Conservation (phyloP, 2,888 invertebrate species). For the Coelinius sp. region DNA sequence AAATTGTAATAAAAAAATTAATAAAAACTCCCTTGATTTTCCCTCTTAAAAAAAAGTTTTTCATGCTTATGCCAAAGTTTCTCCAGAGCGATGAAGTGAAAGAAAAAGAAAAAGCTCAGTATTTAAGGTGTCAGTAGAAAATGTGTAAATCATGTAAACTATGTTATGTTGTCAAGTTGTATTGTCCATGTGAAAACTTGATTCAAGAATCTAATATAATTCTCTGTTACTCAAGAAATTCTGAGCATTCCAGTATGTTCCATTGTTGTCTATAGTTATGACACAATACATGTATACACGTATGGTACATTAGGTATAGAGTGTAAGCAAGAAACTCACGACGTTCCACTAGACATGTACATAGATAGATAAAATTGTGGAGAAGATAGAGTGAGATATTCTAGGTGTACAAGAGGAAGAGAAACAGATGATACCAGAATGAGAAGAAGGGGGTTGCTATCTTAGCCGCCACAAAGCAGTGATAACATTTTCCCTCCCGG, state of each 20-base stretch:
- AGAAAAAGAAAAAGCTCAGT: no score
- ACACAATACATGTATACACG: constrained; percentile 10
- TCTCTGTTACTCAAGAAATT: constrained; percentile 66
- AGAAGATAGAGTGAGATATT: constrained; percentile 41
- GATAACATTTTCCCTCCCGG: constrained; percentile 71
- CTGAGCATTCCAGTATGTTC: constrained; percentile 58
- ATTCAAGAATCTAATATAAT: constrained; percentile 70
- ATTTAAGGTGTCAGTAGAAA: neutral
- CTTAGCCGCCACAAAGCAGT: constrained; percentile 71
- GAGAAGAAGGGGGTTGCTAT: constrained; percentile 63
- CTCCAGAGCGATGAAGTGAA: no score
- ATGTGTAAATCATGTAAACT: neutral
- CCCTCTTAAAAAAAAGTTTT: no score
- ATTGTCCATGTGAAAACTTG: constrained; percentile 67
- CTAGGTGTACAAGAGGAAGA: constrained; percentile 26
- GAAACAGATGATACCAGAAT: constrained; percentile 31
- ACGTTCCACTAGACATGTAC: neutral
- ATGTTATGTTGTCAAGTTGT: constrained; percentile 53
- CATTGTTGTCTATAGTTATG: constrained; percentile 12
- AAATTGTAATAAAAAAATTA: no score
- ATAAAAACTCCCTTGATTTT: no score
- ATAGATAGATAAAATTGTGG: constrained; percentile 42
- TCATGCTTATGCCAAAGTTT: no score
- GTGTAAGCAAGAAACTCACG: constrained; percentile 8
- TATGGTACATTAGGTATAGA: neutral